Evolutionary conservation across 2,888 invertebrate genomes (phyloP), one percentile per base, ranked within the genome.

Genomic region (Acronicta leporina): DNA sequence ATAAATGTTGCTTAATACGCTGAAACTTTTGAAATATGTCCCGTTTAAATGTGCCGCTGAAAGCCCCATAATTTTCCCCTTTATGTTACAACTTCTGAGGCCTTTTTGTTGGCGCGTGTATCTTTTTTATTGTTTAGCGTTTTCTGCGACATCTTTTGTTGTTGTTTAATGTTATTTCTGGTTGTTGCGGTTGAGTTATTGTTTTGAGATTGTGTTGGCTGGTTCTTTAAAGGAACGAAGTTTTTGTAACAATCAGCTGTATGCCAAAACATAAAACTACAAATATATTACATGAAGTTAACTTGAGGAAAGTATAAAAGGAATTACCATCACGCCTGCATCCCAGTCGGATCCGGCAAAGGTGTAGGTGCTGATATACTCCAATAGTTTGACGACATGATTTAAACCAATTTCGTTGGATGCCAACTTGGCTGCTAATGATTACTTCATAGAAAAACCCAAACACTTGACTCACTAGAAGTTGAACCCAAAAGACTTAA

Each of bases 1-100:
- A 94, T 92, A 93, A 93, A 94, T 93, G 92, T 92, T 92, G 92
- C 93, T 91, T 94, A 94, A 94, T 94, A 93, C 90, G 92, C 89
- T 86, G 89, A 92, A 94, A 94, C 91, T 94, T 94, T 91, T 93
- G 94, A 94, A 94, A 93, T 94, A 94, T 94, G 94, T 85, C 89
- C 81, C 84, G 89, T 89, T 91, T 93, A 94, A 94, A 94, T 93
- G 93, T 90, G 92, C 88, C 86, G 92, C 88, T 94, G 94, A 94
- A 92, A 94, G 94, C 90, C 87, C 86, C 82, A 91, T 94, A 93
- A 92, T 90, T 94, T 88, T 89, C 87, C 86, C 83, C 92, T 92
- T 92, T 92, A 92, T 93, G 91, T 88, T 79, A 84, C 86, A 90
- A 88, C 82, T 90, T 89, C 82, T 78, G 77, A 65, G 76, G 84